Percentiles rank a stretch among this genome's conserved stretches.
Evolutionary conservation across 2,113 vertebrate species (phyloP).

Genomic region (Colinus virginianus): DNA sequence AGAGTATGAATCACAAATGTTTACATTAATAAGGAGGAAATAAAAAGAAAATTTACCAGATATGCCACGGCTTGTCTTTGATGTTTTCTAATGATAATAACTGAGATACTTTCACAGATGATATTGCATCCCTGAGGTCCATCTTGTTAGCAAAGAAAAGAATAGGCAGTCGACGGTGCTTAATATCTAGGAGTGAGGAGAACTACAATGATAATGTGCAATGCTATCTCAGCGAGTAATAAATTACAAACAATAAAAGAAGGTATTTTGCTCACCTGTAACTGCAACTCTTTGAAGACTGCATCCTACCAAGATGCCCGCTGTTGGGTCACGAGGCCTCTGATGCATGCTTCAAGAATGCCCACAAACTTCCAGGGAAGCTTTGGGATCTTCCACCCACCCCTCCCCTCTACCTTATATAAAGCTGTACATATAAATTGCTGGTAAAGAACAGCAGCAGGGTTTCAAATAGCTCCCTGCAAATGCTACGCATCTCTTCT

Average conservation of each 20-base stretch:
- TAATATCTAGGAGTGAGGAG: constrained; percentile 85
- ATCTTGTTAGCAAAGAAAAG: constrained; percentile 99
- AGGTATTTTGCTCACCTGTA: constrained; percentile 15
- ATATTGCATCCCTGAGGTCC: constrained; percentile 94
- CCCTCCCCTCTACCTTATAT: not conserved
- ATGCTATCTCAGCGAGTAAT: not conserved
- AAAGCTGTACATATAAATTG: not conserved
- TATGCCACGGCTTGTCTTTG: constrained; percentile 99
- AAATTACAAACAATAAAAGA: constrained; percentile 3
- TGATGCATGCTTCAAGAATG: not conserved
- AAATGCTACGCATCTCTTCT: not conserved
- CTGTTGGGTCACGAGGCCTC: constrained; percentile 39
- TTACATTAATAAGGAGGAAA: not conserved
- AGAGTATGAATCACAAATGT: not conserved
- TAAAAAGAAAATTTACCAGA: constrained; percentile 85
- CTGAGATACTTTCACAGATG: constrained; percentile 96
- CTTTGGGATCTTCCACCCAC: not conserved
- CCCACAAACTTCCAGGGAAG: not conserved
- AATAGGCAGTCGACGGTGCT: constrained; percentile 94
- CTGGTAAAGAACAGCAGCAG: not conserved
- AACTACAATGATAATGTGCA: not conserved
- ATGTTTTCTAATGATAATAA: constrained; percentile 94
- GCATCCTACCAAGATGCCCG: constrained; percentile 4
- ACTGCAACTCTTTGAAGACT: not conserved
- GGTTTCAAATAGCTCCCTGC: not conserved